Evolutionary conservation across 2,888 invertebrate species (phyloP), one percentile per base, ranked within the genome.

Genomic region (Dinocampus coccinellae): DNA sequence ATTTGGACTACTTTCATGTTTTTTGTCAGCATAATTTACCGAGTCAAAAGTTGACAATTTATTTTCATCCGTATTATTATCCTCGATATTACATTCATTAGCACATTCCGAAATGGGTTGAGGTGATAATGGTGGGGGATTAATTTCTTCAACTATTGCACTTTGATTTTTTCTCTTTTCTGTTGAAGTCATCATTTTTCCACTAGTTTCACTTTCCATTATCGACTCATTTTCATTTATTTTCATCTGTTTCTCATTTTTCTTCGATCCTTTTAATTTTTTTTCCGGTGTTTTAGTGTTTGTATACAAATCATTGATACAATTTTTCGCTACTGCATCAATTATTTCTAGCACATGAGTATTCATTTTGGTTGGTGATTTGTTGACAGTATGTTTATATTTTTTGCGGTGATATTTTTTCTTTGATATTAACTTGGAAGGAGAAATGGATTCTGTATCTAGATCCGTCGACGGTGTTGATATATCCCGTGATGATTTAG

Each of bases 301-400:
- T 52, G 57, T 33, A 24, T 72, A 69, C 9, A 73, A 60, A 24
- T 74, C 64, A 10, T 68, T 62, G 36, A 73, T 55, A 9, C 70
- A 73, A 74, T 76, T 75, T 26, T 80, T 76, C 0, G 82, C 80
- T 0, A 83, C 84, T 0, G 82, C 83, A 39, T 85, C 79, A 58
- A 84, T 85, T 0, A 81, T 76, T 22, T 79, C 81, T 0, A 73
- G 75, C 0, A 81, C 70, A 60, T 85, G 83, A 61, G 80, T 74
- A 70, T 73, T 73, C 3, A 78, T 74, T 73, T 39, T 0, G 33
- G 0, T 73, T 70, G 60, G 70, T 73, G n/a, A 16, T 39, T 61
- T 74, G 70, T 10, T 70, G 66, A 39, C 64, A 61, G 24, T n/a
- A 33, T n/a, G 33, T 16, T 63, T 26, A n/a, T 72, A 70, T 42